Percentiles rank a stretch among this genome's conserved stretches.
Evolutionary conservation across 1,140 invertebrate genomes (phyloP).

Genomic region (Melipona quadrifasciata): DNA sequence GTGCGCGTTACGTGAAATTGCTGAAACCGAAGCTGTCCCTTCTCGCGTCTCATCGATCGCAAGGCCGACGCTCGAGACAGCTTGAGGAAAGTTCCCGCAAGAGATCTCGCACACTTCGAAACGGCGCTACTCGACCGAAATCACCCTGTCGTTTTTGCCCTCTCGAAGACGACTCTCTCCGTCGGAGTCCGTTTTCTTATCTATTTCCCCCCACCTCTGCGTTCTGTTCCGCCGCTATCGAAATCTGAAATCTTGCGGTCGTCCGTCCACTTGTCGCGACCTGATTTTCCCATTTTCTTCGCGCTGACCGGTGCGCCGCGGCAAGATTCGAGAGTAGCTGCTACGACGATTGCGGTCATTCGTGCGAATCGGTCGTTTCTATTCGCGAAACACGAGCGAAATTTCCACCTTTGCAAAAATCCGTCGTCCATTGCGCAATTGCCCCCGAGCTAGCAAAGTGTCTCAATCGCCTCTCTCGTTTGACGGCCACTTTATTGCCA

Average conservation of each 20-base stretch:
- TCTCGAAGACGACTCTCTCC: background rate
- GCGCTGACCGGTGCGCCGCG: background rate
- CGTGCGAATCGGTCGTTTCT: background rate
- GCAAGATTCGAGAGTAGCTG: background rate
- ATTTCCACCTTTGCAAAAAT: background rate
- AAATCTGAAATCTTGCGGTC: constrained; percentile 51
- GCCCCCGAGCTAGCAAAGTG: background rate
- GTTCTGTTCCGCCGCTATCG: constrained; percentile 39
- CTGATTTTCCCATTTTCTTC: constrained; percentile 48
- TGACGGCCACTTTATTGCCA: background rate
- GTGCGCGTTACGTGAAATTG: too few species aligned
- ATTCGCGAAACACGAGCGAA: background rate
- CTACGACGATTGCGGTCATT: background rate
- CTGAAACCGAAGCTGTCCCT: too few species aligned
- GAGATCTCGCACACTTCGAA: constrained; percentile 9
- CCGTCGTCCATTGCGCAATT: background rate
- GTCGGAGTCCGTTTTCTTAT: constrained; percentile 38
- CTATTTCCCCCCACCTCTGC: constrained; percentile 22
- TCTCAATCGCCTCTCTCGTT: too few species aligned
- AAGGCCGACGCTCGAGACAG: background rate
- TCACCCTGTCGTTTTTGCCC: constrained; percentile 36
- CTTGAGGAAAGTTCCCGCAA: background rate
- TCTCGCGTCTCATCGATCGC: background rate
- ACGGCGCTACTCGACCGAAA: background rate
- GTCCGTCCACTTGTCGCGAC: constrained; percentile 31